Evolutionary conservation across 1,140 invertebrate genomes (phyloP).

Genomic region (Maconellicoccus hirsutus): DNA sequence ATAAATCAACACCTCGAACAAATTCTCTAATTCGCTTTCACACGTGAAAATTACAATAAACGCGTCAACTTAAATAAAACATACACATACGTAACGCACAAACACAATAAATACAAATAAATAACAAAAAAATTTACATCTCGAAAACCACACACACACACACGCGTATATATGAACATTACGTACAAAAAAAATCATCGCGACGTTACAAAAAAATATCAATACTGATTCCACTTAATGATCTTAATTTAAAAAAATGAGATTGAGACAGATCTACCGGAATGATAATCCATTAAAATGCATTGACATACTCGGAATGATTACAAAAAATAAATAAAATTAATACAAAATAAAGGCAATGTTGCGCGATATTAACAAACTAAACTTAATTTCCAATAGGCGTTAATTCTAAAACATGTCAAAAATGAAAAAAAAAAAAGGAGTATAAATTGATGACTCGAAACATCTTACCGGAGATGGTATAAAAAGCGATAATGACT

Average conservation of each 20-base stretch:
- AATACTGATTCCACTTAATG: neutral
- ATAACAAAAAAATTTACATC: neutral
- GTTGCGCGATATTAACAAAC: neutral
- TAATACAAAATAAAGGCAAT: neutral
- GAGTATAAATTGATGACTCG: neutral
- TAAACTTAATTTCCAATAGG: no score
- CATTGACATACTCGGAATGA: neutral
- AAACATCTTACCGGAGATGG: neutral
- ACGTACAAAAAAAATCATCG: neutral
- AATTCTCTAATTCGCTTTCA: neutral
- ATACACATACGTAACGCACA: neutral
- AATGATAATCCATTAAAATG: neutral
- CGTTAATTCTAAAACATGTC: conserved; percentile 2
- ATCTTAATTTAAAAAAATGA: neutral
- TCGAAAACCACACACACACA: neutral
- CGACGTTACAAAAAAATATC: neutral
- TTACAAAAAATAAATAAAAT: neutral
- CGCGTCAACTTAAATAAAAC: neutral
- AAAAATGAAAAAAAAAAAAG: neutral
- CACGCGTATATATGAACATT: neutral
- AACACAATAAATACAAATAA: neutral
- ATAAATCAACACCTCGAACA: neutral
- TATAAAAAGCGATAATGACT: neutral
- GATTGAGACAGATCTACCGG: no score
- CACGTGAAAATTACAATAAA: neutral